phyloP scores from a whole-genome alignment of 2,797 vertebrate species.

The Macropus fuliginosus region DNA sequence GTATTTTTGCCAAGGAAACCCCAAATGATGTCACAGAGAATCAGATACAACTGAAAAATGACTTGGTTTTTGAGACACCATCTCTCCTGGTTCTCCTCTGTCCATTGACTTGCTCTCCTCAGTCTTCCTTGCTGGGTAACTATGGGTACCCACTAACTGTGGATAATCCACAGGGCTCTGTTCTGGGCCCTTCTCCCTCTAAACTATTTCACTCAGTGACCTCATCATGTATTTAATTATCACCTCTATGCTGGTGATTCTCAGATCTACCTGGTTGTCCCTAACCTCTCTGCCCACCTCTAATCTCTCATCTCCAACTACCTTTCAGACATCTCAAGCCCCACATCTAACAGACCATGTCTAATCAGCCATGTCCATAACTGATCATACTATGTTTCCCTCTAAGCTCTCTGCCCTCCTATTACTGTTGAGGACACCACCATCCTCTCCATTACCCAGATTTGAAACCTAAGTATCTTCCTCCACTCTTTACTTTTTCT shows the following conservation, averaged over 20 bases:
- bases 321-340: background rate
- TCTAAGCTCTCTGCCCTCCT: too few species aligned
- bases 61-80: too few species aligned
- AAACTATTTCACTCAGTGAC: too few species aligned
- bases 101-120: background rate
- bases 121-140: background rate
- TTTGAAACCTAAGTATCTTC: background rate
- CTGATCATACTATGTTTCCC: background rate
- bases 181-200: background rate
- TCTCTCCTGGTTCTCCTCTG: background rate
- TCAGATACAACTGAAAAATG: too few species aligned
- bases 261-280: background rate
- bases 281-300: too few species aligned
- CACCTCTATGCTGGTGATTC: background rate
- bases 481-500: background rate
- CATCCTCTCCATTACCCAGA: too few species aligned
- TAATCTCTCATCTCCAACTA: background rate
- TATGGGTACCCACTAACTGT: background rate
- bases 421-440: too few species aligned
- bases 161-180: background rate
- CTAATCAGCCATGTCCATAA: background rate
- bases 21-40: too few species aligned
- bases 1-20: too few species aligned
- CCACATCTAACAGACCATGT: background rate
- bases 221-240: too few species aligned